Conservation (phyloP, 2,113 vertebrate genomes). For the Haliaeetus leucogaster region DNA sequence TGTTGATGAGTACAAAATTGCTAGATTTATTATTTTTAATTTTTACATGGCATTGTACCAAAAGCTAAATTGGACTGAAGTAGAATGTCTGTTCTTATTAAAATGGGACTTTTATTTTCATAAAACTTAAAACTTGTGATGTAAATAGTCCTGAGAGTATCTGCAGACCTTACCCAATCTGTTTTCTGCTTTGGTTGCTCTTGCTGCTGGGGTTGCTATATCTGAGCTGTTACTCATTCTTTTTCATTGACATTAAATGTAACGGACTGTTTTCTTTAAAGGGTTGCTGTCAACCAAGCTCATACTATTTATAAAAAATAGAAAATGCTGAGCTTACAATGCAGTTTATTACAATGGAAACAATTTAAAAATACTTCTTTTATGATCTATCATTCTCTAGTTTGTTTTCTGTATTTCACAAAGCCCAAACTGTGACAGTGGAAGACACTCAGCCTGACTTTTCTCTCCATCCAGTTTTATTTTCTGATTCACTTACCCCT, state of each 20-base stretch:
- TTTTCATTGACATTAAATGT: conserved; percentile 3
- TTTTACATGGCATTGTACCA: neutral
- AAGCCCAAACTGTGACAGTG: neutral
- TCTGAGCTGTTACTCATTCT: neutral
- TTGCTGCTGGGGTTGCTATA: conserved; percentile 19
- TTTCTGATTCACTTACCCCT: neutral
- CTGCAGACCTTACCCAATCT: neutral
- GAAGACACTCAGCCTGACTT: neutral
- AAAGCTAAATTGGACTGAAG: neutral
- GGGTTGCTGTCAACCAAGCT: neutral
- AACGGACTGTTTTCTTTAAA: neutral
- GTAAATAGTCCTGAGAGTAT: neutral
- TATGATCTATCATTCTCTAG: neutral
- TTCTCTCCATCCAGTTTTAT: neutral
- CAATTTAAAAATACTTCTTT: neutral
- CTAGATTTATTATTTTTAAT: neutral
- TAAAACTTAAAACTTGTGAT: neutral
- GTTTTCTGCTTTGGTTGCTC: neutral
- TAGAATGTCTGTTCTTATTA: neutral
- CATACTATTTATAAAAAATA: neutral
- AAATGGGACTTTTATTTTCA: neutral
- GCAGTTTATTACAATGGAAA: neutral
- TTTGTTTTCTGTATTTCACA: neutral
- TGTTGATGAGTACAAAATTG: neutral
- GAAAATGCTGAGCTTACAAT: neutral